Evolutionary conservation across 1,140 invertebrate genomes (phyloP).

Genomic region (Drosophila ogumai): DNA sequence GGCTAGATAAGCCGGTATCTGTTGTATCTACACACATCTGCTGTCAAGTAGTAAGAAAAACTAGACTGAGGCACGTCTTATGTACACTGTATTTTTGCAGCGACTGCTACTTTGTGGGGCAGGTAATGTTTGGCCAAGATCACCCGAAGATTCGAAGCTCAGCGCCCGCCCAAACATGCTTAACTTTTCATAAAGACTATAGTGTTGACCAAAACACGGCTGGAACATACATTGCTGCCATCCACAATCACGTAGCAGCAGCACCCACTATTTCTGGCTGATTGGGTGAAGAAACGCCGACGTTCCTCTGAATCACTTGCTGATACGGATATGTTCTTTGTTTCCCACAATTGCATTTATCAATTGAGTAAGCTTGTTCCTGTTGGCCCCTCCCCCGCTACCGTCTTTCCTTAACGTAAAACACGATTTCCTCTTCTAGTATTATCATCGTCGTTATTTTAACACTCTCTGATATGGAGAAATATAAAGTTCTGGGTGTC

Average conservation of each 20-base stretch:
- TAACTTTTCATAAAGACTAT: conserved; percentile 2
- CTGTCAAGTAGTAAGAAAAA: conserved; percentile 36
- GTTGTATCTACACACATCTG: conserved; percentile 26
- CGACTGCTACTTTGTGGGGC: conserved; percentile 27
- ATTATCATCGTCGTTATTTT: conserved; percentile 30
- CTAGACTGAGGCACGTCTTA: conserved; percentile 47
- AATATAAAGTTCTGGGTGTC: conserved; percentile 10
- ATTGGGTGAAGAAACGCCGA: conserved; percentile 6
- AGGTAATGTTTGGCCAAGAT: conserved; percentile 44
- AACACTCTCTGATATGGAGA: conserved; percentile 15
- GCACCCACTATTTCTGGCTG: conserved; percentile 4
- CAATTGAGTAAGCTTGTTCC: conserved; percentile 39
- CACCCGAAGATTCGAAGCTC: neutral
- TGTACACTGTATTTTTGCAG: conserved; percentile 27
- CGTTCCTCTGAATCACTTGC: conserved; percentile 37
- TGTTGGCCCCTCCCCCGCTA: conserved; percentile 2
- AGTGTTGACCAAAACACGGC: conserved; percentile 12
- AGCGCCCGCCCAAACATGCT: conserved; percentile 19
- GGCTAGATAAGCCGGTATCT: conserved; percentile 49
- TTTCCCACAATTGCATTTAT: conserved; percentile 45
- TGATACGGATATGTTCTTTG: conserved; percentile 59
- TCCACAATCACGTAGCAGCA: conserved; percentile 26
- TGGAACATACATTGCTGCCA: neutral
- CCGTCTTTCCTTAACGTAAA: conserved; percentile 24
- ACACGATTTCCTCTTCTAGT: conserved; percentile 58